Evolutionary conservation across 1,140 invertebrate genomes (phyloP).

Genomic region (Microvelia longipes): DNA sequence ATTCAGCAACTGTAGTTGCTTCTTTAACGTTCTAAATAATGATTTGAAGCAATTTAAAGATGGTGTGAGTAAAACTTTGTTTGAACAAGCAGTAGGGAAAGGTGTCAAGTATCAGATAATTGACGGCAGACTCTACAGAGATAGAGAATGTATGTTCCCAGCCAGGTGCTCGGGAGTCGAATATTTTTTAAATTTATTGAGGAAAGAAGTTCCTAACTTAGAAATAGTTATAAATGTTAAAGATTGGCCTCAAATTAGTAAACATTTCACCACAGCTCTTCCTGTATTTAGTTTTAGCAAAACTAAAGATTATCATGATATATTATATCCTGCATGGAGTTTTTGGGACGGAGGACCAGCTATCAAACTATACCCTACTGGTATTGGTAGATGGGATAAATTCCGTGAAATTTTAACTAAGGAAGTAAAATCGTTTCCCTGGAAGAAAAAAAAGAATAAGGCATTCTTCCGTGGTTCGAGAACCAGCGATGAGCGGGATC

Average conservation of each 20-base stretch:
- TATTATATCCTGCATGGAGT: slow-evolving; percentile 92
- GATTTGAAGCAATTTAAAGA: neutral
- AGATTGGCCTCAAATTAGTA: slow-evolving; percentile 78
- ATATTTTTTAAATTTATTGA: slow-evolving; percentile 59
- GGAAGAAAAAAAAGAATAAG: slow-evolving; percentile 56
- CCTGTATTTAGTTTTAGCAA: slow-evolving; percentile 94
- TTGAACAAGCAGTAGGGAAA: slow-evolving; percentile 25
- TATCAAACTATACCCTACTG: slow-evolving; percentile 78
- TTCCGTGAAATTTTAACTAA: slow-evolving; percentile 53
- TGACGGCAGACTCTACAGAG: slow-evolving; percentile 59
- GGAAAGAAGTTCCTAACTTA: slow-evolving; percentile 54
- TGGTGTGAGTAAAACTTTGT: neutral
- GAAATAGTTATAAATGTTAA: slow-evolving; percentile 79
- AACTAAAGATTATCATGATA: slow-evolving; percentile 70
- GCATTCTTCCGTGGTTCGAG: slow-evolving; percentile 89
- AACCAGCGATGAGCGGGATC: slow-evolving; percentile 78
- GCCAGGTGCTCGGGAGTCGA: slow-evolving; percentile 79
- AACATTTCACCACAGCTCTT: slow-evolving; percentile 36
- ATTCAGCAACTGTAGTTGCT: neutral
- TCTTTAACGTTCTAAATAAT: neutral
- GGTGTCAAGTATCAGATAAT: slow-evolving; percentile 78
- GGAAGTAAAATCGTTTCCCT: slow-evolving; percentile 50
- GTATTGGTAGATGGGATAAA: slow-evolving; percentile 82
- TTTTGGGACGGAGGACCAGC: slow-evolving; percentile 97
- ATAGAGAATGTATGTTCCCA: slow-evolving; percentile 79